These are phyloP conservation scores for Sakesphorus luctuosus DNA, from an alignment of 2,113 vertebrate species.

Conservation along the genomic window DNA sequence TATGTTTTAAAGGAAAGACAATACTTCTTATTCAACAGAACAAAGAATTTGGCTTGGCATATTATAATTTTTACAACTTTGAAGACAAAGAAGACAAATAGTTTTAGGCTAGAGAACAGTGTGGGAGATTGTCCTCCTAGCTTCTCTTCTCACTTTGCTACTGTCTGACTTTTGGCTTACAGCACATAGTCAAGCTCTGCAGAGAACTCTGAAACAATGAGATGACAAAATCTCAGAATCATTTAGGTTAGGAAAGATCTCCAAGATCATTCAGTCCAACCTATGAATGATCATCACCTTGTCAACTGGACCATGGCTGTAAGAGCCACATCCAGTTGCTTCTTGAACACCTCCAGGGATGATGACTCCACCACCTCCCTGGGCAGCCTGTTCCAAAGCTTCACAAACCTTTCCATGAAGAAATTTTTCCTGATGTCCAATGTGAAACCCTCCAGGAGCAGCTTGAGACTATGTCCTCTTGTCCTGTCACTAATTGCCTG, in stretches of 20 bases:
- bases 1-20: constrained; percentile 36
- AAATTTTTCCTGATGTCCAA: background rate
- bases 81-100: background rate
- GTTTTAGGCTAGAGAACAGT: background rate
- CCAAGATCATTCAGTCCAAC: background rate
- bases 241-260: background rate
- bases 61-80: constrained; percentile 1
- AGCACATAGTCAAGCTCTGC: background rate
- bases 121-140: background rate
- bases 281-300: background rate
- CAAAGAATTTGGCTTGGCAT: background rate
- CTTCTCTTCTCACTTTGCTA: background rate
- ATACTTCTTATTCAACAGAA: constrained; percentile 16
- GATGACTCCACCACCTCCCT: background rate
- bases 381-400: background rate
- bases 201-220: background rate
- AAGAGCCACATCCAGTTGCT: accelerated
- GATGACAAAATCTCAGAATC: background rate
- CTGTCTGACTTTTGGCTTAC: background rate
- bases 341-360: background rate
- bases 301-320: background rate
- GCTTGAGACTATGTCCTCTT: background rate
- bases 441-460: background rate
- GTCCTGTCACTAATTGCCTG: too few species aligned
- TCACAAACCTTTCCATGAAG: background rate